Evolutionary conservation across 1,140 invertebrate species (phyloP).

Genomic region (Trichomalopsis sarcophagae): DNA sequence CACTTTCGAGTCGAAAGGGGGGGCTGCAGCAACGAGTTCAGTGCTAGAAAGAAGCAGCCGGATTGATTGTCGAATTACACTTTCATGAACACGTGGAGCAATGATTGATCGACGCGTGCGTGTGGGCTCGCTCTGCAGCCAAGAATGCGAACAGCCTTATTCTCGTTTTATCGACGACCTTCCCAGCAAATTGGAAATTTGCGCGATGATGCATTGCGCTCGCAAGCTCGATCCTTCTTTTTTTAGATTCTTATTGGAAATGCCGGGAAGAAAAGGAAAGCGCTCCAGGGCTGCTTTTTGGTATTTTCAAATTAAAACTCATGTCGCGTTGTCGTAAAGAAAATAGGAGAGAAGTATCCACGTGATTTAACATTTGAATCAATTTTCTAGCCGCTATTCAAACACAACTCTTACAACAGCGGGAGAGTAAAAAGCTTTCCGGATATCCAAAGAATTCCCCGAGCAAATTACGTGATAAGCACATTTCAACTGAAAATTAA

Average conservation of each 20-base stretch:
- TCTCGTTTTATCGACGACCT: conserved; percentile 6
- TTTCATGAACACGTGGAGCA: conserved; percentile 38
- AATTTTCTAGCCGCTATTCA: no score
- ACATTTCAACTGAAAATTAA: neutral
- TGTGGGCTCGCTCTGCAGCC: neutral
- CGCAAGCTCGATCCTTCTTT: neutral
- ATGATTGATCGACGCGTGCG: conserved; percentile 36
- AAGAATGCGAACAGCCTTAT: neutral
- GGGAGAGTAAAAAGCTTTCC: neutral
- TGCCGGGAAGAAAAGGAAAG: neutral
- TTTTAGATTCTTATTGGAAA: neutral
- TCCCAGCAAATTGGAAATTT: conserved; percentile 32
- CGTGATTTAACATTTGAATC: no score
- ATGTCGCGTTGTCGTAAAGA: neutral
- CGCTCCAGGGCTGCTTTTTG: neutral
- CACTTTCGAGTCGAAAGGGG: neutral
- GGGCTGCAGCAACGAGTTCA: neutral
- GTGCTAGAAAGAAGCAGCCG: neutral
- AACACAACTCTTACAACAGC: no score
- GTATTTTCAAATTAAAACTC: neutral
- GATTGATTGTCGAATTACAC: conserved; percentile 37
- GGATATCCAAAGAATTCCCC: neutral
- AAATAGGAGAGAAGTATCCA: no score
- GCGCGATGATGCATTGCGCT: conserved; percentile 33
- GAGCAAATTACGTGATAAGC: neutral